Conservation (phyloP, 1,140 invertebrate genomes). For the Apis dorsata region DNA sequence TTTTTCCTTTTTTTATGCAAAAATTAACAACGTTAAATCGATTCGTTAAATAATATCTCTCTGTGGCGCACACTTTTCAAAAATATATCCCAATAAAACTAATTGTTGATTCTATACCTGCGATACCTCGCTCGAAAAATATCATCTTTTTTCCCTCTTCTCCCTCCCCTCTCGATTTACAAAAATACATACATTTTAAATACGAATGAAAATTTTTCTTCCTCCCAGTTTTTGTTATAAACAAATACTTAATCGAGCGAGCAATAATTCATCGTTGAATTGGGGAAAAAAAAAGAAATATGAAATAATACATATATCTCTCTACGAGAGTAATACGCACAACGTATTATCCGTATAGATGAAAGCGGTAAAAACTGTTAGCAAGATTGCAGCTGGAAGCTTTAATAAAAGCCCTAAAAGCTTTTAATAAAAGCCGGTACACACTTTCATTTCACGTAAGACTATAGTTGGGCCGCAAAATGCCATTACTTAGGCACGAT, state of each 20-base stretch:
- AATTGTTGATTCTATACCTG: neutral
- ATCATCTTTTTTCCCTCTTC: neutral
- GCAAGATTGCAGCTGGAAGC: slow-evolving; percentile 17
- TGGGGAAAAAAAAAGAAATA: too few relatives aligned
- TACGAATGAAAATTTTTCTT: too few relatives aligned
- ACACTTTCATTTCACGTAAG: slow-evolving; percentile 39
- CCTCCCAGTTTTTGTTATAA: neutral
- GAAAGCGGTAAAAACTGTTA: slow-evolving; percentile 24
- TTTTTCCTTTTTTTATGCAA: neutral
- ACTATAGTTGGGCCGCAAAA: slow-evolving; percentile 26
- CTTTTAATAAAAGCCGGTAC: slow-evolving; percentile 46
- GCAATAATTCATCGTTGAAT: too few relatives aligned
- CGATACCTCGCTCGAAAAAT: neutral
- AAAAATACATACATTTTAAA: neutral
- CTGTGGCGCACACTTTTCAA: neutral
- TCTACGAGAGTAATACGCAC: too few relatives aligned
- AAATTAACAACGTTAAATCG: neutral
- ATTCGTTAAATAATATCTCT: neutral
- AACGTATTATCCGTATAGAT: neutral
- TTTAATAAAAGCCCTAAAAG: slow-evolving; percentile 48
- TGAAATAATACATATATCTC: neutral
- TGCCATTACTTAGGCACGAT: slow-evolving; percentile 41
- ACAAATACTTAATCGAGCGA: neutral
- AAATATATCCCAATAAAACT: neutral
- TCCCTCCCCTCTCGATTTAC: neutral